A percentile compares a stretch with the other conserved stretches of the same genome.
phyloP scores from a whole-genome alignment of 2,797 vertebrate species.

The Poliocrania exsul region DNA sequence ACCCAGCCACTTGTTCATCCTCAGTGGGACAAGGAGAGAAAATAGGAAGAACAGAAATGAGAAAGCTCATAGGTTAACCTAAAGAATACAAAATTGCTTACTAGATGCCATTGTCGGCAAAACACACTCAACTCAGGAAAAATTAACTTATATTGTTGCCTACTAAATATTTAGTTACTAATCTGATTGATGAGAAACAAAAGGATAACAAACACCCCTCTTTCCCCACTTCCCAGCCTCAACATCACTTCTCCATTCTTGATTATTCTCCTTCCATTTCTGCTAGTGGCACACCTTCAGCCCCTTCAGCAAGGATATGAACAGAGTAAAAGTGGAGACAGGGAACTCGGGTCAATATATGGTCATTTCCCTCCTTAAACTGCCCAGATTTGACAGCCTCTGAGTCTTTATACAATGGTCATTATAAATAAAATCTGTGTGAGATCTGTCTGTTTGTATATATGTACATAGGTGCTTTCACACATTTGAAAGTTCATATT shows the following conservation, averaged over 20 bases:
- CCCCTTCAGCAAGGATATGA: fast-evolving
- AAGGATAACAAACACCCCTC: not conserved
- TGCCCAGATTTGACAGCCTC: not conserved
- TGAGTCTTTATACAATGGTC: not conserved
- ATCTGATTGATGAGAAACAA: not conserved
- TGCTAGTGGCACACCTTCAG: fast-evolving
- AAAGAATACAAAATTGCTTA: not conserved
- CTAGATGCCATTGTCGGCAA: not conserved
- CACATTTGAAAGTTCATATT: not conserved
- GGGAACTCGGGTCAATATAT: not conserved
- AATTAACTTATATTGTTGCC: not conserved
- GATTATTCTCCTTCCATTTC: not conserved
- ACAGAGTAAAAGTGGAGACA: not conserved
- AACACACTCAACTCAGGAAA: not conserved
- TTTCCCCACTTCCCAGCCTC: not conserved
- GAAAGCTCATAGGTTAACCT: not conserved
- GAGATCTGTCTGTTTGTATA: not conserved
- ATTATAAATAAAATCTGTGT: not conserved
- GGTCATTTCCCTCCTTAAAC: not conserved
- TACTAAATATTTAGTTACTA: not conserved
- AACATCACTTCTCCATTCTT: not conserved
- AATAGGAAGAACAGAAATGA: not conserved
- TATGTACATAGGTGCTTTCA: not conserved
- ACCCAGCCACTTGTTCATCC: not conserved
- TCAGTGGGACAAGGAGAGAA: not conserved